Base-by-base conservation (phyloP, 2,113 vertebrate species). In the Centropus unirufus region DNA sequence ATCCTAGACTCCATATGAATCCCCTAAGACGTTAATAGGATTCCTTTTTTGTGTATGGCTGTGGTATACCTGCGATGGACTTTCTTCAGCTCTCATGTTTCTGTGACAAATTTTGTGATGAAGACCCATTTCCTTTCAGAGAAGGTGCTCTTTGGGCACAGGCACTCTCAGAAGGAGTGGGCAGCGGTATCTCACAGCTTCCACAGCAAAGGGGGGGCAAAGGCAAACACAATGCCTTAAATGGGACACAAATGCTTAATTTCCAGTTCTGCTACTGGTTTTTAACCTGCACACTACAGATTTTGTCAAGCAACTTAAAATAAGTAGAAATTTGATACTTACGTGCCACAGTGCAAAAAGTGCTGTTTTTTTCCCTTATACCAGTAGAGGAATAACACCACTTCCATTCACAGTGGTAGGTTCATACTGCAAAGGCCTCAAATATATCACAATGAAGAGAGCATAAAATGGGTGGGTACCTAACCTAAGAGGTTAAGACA, bases 271-370 rank as follows among this genome's bases (percentile, higher is more conserved):
- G 32, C 17, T 34, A 27, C 21, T 26, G 30, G 1, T 26, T 83
- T 82, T 74, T 40, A 64, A 51, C 39, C 63, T 63, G 32, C 32
- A 44, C 5, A 32, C 8, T 16, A 58, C 39, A 57, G 34, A 52
- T 80, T 67, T 97, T 70, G 12, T 55, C 34, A 91, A 44, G 23
- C 61, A 26, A 36, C 24, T 29, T 34, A 81, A 77, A 89, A 78
- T 7, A 5, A 86, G 55, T 20, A 89, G 34, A 52, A 93, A 42
- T 42, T 36, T 39, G 10, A 29, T 70, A 34, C 23, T 66, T 70
- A 1, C 5, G 22, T 74, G 51, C 46, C 1, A 2, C n/a, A 51
- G 40, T 0, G 0, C 19, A 80, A 67, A 76, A 42, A 26, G 6
- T 73, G 5, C 8, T 57, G 7, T 0, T 0, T 74, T 64, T 68